Base-by-base conservation (phyloP, 37 sponge, comb jelly and placozoan species). In the Theonella swinhoei region DNA sequence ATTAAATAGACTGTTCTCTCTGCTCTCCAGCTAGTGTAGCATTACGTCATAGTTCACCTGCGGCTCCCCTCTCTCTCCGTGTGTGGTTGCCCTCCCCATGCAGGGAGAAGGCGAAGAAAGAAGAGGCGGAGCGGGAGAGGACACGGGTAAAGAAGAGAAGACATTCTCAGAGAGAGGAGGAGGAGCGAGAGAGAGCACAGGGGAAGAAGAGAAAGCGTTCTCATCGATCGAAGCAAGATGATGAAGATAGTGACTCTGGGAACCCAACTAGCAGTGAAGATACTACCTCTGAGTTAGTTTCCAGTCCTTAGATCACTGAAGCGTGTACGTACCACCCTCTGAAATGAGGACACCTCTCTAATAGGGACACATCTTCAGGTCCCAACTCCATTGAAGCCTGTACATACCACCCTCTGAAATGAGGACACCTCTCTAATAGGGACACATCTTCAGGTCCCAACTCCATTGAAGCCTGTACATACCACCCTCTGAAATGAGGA, bases 61-160 rank as follows among this genome's bases (percentile, higher is more conserved):
- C 11, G 54, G 54, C 54, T n/a, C 54, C 54, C 54, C 11, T 47
- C 14, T 47, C 54, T 47, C 54, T 14, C 54, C 54, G 54, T 47
- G 54, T 47, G 7, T 14, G 54, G 54, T 14, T 47, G 54, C 54
- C 54, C 54, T 32, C 39, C 31, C 79, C 66, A 39, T 76, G 42
- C 70, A 85, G 85, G 62, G 40, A 71, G 3, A 81, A 70, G 38
- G 39, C 39, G 14, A 36, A 11, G 30, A 68, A 66, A 32, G 33
- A 9, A 70, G 71, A 80, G 41, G 74, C 74, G 82, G 14, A 47
- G 54, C 11, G 54, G 14, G 54, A 47, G 54, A 47, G 54, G 54
- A 47, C 11, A 14, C 11, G 14, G 14, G 54, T 7, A 14, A 47
- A 14, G 14, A 47, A 47, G 54, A 47, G 54, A 14, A 47, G 54